Base-by-base conservation (phyloP, 2,888 invertebrate genomes). In the Leptinotarsa peninsularis region DNA sequence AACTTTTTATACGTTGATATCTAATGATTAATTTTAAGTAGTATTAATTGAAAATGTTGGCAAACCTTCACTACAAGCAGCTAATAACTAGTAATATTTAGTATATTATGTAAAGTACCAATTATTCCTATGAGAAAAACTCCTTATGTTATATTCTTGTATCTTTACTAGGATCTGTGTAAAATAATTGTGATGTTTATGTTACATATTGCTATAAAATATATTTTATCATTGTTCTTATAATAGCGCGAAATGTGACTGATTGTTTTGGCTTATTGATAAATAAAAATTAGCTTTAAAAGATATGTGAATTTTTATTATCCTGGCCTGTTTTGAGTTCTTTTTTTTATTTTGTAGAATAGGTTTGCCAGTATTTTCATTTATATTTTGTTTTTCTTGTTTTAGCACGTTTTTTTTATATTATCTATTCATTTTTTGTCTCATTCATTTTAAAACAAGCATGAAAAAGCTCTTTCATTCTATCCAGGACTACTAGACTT, bases 31-130 rank as follows among this genome's bases (percentile, higher is more conserved):
- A 54, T 27, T 69, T 18, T 56, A 69, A 56, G 33, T 69, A 33
- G 56, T 70, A 17, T 21, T 58, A 60, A 69, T 60, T 58, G 70
- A 83, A 86, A 88, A 88, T 89, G 87, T 89, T 90, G 89, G 89
- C 89, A 90, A 90, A 90, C 89, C 89, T 88, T 90, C 89, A 88
- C 88, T 89, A 88, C 88, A 56, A 76, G 75, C 76, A 76, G 73
- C 73, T 68, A 86, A 70, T 27, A 58, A 43, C 5, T 67, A 49
- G n/a, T 56, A 50, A 71, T 71, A 56, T 58, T 49, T 73, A 17
- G 58, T 68, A 60, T 56, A 66, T 52, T 17, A 54, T 50, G 23
- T 63, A 66, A 54, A 66, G 56, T 33, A 43, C 56, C 43, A 21
- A 66, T 72, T 71, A 71, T n/a, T 56, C 21, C 3, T 68, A 70